Evolutionary conservation across 1,140 invertebrate species (phyloP), one percentile per base, ranked within the genome.

Genomic region (Apis mellifera): DNA sequence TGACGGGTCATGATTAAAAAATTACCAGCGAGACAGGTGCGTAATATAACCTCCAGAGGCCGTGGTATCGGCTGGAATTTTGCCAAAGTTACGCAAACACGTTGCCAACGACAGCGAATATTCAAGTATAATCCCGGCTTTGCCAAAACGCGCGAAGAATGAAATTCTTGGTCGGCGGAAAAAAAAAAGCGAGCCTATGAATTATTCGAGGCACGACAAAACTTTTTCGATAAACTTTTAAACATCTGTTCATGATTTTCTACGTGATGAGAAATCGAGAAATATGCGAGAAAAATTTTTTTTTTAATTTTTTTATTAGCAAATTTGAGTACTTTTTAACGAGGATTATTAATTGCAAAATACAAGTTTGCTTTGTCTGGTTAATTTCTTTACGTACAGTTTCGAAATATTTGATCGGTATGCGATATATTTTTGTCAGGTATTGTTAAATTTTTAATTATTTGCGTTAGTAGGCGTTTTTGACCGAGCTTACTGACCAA

Each of bases 1-100:
- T 76, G 64, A 55, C n/a, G n/a, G 54, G 7, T 74, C 70, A 7
- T 32, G 71, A 32, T 32, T 17, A 52, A 52, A 81, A 68, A 85
- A 81, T 86, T 88, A 80, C 80, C 75, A 86, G 48, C 71, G 21
- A 11, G 64, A 59, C 70, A 83, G 80, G 54, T 86, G 71, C 85
- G 71, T 86, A 75, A 75, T 74, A 74, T 55, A 86, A 83, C 60
- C 82, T 86, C 59, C 48, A 59, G 26, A 19, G 17, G 26, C 64
- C n/a, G 52, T 55, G 32, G 50, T 48, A 52, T 26, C 68, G 70
- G 55, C 21, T 86, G 84, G 65, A 71, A 52, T 83, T 62, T 54
- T 69, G 80, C 74, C 79, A 86, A 65, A 78, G 64, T 86, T 86
- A 86, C 59, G 80, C 75, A 86, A 86, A 86, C 80, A 59, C 70